These are phyloP conservation scores for Peromyscus attwateri DNA, from an alignment of 2,797 vertebrate genomes.

Conservation along the genomic window DNA sequence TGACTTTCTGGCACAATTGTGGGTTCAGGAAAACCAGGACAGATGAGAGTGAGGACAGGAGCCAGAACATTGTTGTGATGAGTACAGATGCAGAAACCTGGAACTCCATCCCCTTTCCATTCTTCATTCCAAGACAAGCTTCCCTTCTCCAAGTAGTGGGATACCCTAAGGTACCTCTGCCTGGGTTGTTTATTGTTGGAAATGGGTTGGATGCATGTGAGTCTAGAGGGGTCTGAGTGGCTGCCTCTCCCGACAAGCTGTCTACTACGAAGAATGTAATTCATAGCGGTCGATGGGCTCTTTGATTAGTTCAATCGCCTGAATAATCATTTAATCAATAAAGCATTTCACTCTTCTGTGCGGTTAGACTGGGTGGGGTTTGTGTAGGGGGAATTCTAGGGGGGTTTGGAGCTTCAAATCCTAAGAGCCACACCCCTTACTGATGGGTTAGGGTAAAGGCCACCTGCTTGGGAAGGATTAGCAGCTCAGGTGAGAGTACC, in stretches of 20 bases:
- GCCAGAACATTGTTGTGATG: neutral
- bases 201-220: neutral
- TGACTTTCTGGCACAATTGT: neutral
- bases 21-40: neutral
- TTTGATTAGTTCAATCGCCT: constrained; percentile 90
- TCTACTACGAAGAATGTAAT: constrained; percentile 83
- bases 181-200: neutral
- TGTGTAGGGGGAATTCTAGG: neutral
- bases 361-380: constrained; percentile 69
- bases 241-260: constrained; percentile 66
- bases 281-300: constrained; percentile 86
- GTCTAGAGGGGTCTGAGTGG: neutral
- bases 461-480: neutral
- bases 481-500: neutral
- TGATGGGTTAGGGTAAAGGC: neutral
- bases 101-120: neutral
- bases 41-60: neutral
- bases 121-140: neutral
- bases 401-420: neutral
- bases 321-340: constrained; percentile 91
- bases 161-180: neutral
- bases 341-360: constrained; percentile 85
- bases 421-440: constrained; percentile 61
- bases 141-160: neutral
- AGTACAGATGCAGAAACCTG: neutral